Base-by-base conservation (phyloP, 2,113 vertebrate genomes). In the Vulpes ferrilata region DNA sequence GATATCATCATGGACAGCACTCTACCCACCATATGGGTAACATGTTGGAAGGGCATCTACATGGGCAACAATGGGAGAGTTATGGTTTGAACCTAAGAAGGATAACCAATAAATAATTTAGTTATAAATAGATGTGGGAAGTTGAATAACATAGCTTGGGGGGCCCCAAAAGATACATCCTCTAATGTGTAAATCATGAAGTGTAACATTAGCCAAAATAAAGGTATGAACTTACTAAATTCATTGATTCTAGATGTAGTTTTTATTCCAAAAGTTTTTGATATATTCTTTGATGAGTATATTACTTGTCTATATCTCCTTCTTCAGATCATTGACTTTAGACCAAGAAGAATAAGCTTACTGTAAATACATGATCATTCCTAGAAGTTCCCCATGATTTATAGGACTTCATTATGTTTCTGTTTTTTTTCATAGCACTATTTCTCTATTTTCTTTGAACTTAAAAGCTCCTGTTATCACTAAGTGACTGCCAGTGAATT, bases 11-110 rank as follows among this genome's bases (percentile, higher is more conserved):
- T n/a, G 48, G 88, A 91, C 94, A 92, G 82, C 74, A 74, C 71
- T 95, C 90, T 48, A 92, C 35, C 93, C 2, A 83, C 60, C 87
- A 94, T 94, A 43, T 0, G 11, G 67, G n/a, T 93, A 76, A 95
- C 65, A 87, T 59, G 27, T 55, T 95, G 64, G 64, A 97, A 98
- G 57, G 82, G 96, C 92, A 80, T 30, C 64, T 94, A 60, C 74
- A 71, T 93, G 92, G 43, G 38, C 60, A 87, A 94, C 84, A 67
- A 23, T 88, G 35, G 90, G 57, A 71, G 16, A 74, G 30, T 71
- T 82, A 60, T 86, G 23, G 53, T 95, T 96, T 83, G 87, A 96
- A 73, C 16, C 76, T 97, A 88, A 92, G 67, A 95, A 62, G 51
- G 19, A 73, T 22, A 91, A 80, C 23, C 96, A 93, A 91, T 64